Conservation (phyloP, 1,140 invertebrate genomes). For the Lysiphlebus fabarum region DNA sequence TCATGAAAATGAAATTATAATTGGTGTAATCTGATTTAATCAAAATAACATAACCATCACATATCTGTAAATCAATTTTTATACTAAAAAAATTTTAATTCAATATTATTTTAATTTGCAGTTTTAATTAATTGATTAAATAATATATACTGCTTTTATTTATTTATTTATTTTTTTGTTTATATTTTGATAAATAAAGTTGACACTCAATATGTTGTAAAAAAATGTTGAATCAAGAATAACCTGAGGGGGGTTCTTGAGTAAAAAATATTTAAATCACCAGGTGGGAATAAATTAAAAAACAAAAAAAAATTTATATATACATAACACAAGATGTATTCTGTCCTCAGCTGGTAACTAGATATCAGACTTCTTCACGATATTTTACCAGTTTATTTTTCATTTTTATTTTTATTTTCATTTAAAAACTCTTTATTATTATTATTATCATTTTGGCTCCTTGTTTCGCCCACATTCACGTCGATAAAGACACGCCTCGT, state of each 20-base stretch:
- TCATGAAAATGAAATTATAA: neutral
- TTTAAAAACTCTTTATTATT: slow-evolving; percentile 8
- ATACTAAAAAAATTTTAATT: too few species aligned
- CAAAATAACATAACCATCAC: neutral
- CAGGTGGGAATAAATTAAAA: slow-evolving; percentile 25
- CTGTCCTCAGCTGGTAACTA: slow-evolving; percentile 28
- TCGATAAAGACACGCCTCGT: slow-evolving; percentile 19
- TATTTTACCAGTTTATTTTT: neutral
- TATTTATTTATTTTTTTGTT: too few species aligned
- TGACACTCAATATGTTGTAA: too few species aligned
- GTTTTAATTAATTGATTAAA: too few species aligned
- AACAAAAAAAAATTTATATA: slow-evolving; percentile 6
- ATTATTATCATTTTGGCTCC: slow-evolving; percentile 12
- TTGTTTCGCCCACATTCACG: slow-evolving; percentile 14
- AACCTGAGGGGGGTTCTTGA: neutral
- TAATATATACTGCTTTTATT: too few species aligned
- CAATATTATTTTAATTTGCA: too few species aligned
- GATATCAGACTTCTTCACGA: slow-evolving; percentile 19
- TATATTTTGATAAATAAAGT: too few species aligned
- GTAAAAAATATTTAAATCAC: neutral
- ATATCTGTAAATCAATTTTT: neutral
- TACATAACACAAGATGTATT: slow-evolving; percentile 17
- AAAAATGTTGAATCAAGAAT: neutral
- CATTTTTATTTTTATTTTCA: neutral
- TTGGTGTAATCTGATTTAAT: slow-evolving; percentile 23